Base-by-base conservation (phyloP, 2,888 invertebrate species). In the Ophioninae sp. region DNA sequence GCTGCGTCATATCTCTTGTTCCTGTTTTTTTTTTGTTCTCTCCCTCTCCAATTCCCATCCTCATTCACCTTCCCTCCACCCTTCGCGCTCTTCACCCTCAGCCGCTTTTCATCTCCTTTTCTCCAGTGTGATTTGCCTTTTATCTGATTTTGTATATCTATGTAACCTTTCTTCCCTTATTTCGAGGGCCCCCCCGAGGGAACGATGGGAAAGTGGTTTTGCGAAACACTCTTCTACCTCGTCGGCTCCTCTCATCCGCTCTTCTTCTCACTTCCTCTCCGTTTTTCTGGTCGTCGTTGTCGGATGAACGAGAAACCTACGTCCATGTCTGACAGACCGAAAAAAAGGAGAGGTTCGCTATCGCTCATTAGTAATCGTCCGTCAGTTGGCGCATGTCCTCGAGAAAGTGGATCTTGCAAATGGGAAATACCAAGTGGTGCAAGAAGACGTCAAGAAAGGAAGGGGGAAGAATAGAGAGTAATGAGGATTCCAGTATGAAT, bases 21-120 rank as follows among this genome's bases (percentile, higher is more conserved):
- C 74, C 72, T 68, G 39, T 81, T 78, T 65, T 76, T 67, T 79
- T 73, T 77, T 75, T 68, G 50, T 81, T 30, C 50, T 10, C 64
- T 59, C 59, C 57, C 73, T 72, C 79, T 82, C 57, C 77, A 73
- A 74, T 82, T 78, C 76, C 68, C 76, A 79, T 85, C 77, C 78
- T 82, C 81, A 70, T 73, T 82, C 76, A 79, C 79, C 76, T 69
- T 75, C 72, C 21, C 61, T 77, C 61, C 57, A 57, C 30, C n/a
- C 13, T 30, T 20, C 41, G 59, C 77, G 30, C 57, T 10, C 44
- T 62, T 23, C 44, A 44, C 56, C 64, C 75, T 50, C 69, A 67
- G 23, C 61, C 61, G 21, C 21, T 75, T 10, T 50, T 41, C 72
- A 67, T 77, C 56, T 68, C 61, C 69, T 30, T 44, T 61, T 84